phyloP scores from a whole-genome alignment of 2,888 invertebrate genomes.

The Trissonchulus sp. region DNA sequence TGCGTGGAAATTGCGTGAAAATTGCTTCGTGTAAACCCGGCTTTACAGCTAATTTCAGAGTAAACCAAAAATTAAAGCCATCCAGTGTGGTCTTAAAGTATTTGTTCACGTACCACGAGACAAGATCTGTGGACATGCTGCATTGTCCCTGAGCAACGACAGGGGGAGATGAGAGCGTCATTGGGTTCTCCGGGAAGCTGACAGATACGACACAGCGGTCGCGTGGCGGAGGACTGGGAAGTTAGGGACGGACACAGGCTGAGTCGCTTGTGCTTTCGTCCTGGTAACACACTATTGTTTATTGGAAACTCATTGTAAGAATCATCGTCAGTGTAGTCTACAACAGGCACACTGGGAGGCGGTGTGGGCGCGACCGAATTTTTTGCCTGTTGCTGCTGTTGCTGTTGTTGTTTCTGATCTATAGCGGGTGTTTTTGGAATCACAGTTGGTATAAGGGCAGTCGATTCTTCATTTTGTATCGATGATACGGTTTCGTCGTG shows the following conservation, averaged over 20 bases:
- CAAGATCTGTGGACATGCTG: constrained; percentile 58
- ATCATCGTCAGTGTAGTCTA: not conserved
- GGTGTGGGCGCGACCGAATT: not conserved
- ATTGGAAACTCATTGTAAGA: not conserved
- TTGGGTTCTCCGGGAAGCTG: constrained; percentile 52
- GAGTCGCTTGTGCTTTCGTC: not conserved
- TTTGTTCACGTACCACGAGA: constrained; percentile 56
- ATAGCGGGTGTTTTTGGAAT: too few species aligned
- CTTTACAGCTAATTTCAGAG: too few species aligned
- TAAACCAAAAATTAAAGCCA: too few species aligned
- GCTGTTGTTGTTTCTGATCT: too few species aligned
- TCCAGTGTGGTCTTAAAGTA: too few species aligned
- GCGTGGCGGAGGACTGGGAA: constrained; percentile 33
- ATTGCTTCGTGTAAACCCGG: too few species aligned
- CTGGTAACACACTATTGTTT: not conserved
- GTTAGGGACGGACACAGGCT: constrained; percentile 3
- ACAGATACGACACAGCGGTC: constrained; percentile 59
- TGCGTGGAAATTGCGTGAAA: too few species aligned
- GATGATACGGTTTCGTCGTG: not conserved
- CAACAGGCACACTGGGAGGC: not conserved
- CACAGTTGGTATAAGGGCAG: not conserved
- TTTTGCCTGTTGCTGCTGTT: too few species aligned
- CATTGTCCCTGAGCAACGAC: constrained; percentile 59
- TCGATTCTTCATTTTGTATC: too few species aligned
- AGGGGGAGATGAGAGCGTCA: constrained; percentile 57